Evolutionary conservation across 2,113 vertebrate species (phyloP), one percentile per base, ranked within the genome.

Genomic region (Catharus minimus): DNA sequence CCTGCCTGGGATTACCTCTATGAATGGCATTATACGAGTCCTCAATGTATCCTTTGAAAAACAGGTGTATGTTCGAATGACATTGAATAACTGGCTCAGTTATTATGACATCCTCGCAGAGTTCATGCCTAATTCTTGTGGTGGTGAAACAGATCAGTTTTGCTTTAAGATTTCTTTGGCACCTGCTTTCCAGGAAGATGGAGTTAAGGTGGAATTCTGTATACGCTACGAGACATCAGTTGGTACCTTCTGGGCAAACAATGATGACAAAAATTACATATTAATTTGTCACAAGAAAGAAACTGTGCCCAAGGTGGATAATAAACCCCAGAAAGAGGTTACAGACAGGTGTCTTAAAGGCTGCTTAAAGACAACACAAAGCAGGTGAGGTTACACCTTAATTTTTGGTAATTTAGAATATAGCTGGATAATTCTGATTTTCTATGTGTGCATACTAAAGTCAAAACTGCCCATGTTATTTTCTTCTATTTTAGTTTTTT

Each of bases 161-260:
- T 96, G 97, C 43, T 99, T 99, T 91, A 98, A 96, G 84, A 98
- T 99, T 86, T 95, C 97, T 49, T 80, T 99, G 95, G 97, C 96
- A 74, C 98, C 99, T 92, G 98, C 98, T 22, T 98, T 98, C 78
- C 97, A 97, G 71, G 96, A 87, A 92, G 97, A 98, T 60, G 99
- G 98, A 46, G 92, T 95, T 86, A 98, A 97, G 81, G 73, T 99
- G 92, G 98, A 99, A 88, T 98, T 99, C 96, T 99, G 99, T 74
- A 98, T 99, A 95, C 97, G 99, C 28, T 99, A 99, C 5, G 98
- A 99, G 84, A 99, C 98, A 36, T 95, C 98, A 1, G 32, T 78
- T 43, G 99, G 98, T 66, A 98, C 96, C 43, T 99, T 99, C 96
- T 99, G 99, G 99, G 98, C 98, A 89, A 99, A 99, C 95, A 99